Conservation (phyloP, 2,797 vertebrate species). For the Catamblyrhynchus diadema region DNA sequence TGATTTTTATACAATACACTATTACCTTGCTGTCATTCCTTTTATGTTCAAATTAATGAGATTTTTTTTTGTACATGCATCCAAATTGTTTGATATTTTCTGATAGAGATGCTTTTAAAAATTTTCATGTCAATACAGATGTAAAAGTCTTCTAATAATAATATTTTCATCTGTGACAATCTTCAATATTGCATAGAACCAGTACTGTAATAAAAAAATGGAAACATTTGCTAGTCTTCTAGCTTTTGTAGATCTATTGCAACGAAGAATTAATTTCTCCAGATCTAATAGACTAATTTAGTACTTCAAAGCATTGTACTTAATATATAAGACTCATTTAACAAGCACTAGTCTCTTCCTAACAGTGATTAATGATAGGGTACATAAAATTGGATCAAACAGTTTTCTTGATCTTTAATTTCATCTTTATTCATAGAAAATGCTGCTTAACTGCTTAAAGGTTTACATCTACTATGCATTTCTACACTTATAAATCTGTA, state of each 20-base stretch:
- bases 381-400: neutral
- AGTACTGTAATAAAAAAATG: neutral
- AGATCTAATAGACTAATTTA: neutral
- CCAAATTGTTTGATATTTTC: neutral
- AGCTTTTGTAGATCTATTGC: neutral
- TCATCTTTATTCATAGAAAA: constrained; percentile 19
- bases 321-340: constrained; percentile 16
- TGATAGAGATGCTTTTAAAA: neutral
- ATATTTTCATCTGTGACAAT: neutral
- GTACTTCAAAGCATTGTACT: constrained; percentile 22
- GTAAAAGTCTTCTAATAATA: neutral
- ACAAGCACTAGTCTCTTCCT: neutral
- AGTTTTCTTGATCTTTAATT: constrained; percentile 16
- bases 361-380: constrained; percentile 26
- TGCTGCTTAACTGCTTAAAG: neutral
- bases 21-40: neutral
- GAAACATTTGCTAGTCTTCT: neutral
- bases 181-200: neutral
- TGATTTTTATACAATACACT: neutral
- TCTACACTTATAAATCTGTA: neutral
- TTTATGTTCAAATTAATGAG: neutral
- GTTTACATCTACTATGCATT: neutral
- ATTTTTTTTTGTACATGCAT: neutral
- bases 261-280: neutral
- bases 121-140: neutral